phyloP scores from a whole-genome alignment of 2,797 vertebrate species.

The Aselliscus stoliczkanus region DNA sequence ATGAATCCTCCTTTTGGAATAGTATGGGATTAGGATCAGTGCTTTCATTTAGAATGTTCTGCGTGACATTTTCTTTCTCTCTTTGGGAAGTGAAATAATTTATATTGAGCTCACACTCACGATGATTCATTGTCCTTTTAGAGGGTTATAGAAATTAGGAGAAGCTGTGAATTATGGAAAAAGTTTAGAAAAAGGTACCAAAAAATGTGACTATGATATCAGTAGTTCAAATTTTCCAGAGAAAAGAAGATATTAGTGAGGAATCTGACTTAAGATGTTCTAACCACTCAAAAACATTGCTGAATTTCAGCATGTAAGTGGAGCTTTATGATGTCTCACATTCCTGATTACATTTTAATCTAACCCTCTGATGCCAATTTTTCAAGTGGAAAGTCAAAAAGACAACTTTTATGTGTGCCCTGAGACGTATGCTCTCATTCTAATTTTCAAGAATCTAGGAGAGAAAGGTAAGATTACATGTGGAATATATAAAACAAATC shows the following conservation, averaged over 20 bases:
- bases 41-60: slow-evolving; percentile 48
- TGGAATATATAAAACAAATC: slow-evolving; percentile 14
- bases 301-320: slow-evolving; percentile 11
- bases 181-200: background rate
- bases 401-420: background rate
- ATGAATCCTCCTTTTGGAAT: slow-evolving; percentile 47
- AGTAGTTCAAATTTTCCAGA: slow-evolving; percentile 19
- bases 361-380: slow-evolving; percentile 44
- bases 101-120: background rate
- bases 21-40: slow-evolving; percentile 16
- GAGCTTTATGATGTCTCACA: background rate
- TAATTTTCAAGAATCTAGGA: slow-evolving; percentile 23
- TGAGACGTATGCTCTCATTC: slow-evolving; percentile 2
- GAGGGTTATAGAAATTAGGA: background rate
- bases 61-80: slow-evolving; percentile 18
- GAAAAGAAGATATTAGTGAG: background rate
- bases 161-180: slow-evolving; percentile 26
- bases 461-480: slow-evolving; percentile 15
- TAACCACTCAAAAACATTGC: background rate
- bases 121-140: slow-evolving; percentile 48
- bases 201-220: background rate
- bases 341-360: slow-evolving; percentile 26
- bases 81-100: slow-evolving; percentile 33
- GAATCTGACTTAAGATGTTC: slow-evolving; percentile 1
- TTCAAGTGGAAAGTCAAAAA: slow-evolving; percentile 43